phyloP scores from a whole-genome alignment of 2,888 invertebrate species.

The Ophion ellenae region DNA sequence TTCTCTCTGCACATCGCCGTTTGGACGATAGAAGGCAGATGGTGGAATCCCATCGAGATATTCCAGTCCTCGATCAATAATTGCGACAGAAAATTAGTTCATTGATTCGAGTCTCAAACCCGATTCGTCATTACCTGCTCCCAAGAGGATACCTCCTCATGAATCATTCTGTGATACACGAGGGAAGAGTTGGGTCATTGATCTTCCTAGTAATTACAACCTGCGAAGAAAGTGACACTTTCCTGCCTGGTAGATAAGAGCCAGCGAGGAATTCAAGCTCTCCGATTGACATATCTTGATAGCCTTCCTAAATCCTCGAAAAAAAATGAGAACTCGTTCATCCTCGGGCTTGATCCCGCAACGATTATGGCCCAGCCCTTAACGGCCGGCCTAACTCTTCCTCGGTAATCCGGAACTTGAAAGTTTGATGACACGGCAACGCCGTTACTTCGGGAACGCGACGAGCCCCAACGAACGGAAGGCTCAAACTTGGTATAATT shows the following conservation, averaged over 20 bases:
- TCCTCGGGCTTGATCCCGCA: background rate
- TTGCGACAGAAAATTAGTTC: too few species aligned
- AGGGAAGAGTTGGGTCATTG: too few species aligned
- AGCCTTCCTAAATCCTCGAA: background rate
- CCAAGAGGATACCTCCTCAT: too few species aligned
- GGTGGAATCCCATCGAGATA: too few species aligned
- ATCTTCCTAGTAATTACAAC: too few species aligned
- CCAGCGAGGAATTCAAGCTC: background rate
- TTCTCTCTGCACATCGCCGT: background rate
- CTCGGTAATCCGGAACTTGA: conserved; percentile 12
- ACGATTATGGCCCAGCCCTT: background rate
- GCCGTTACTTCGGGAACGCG: conserved; percentile 20
- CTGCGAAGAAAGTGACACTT: background rate
- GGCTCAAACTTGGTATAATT: conserved; percentile 46
- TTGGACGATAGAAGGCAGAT: too few species aligned
- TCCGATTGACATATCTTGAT: background rate
- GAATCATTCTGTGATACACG: too few species aligned
- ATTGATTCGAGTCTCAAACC: too few species aligned
- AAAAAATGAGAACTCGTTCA: background rate
- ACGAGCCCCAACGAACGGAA: background rate
- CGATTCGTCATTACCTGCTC: too few species aligned
- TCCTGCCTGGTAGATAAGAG: background rate
- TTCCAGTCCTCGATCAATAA: too few species aligned
- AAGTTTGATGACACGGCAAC: conserved; percentile 30
- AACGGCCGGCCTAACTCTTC: background rate